A percentile compares a stretch with the other conserved stretches of the same genome.
Conservation (phyloP, 2,113 vertebrate species). For the Leuciscus idus region DNA sequence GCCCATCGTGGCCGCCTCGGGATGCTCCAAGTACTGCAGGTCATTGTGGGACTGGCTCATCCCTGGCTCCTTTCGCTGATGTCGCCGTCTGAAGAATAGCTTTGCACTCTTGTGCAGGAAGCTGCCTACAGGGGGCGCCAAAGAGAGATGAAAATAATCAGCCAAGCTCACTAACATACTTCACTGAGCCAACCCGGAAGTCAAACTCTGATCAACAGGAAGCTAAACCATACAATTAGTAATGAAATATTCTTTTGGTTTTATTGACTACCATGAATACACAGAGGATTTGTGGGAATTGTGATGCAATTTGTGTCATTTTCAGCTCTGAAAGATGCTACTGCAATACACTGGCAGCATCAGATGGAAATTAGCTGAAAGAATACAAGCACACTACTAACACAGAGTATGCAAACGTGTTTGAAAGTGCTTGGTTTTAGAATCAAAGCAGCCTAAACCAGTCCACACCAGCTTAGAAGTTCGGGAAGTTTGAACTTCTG, state of each 20-base stretch:
- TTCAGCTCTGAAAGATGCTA: neutral
- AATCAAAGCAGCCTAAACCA: conserved; percentile 25
- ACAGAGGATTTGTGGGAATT: neutral
- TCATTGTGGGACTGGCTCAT: conserved; percentile 98
- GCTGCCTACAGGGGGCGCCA: conserved; percentile 77
- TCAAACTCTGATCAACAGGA: conserved; percentile 6
- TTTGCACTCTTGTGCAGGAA: conserved; percentile 89
- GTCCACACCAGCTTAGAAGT: conserved; percentile 31
- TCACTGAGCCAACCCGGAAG: conserved; percentile 6
- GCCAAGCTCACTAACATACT: neutral
- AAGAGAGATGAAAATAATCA: neutral
- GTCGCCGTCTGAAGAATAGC: conserved; percentile 91
- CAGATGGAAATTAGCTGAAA: neutral
- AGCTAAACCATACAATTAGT: neutral
- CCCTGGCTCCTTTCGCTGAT: conserved; percentile 92
- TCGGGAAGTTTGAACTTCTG: neutral
- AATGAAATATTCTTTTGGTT: neutral
- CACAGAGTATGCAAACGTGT: neutral
- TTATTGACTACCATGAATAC: conserved; percentile 24
- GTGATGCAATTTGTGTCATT: neutral
- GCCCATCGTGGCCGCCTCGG: conserved; percentile 78
- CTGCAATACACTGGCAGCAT: neutral
- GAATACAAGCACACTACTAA: neutral
- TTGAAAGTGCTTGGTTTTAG: neutral
- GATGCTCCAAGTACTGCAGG: conserved; percentile 89